Evolutionary conservation across 2,888 invertebrate genomes (phyloP), one percentile per base, ranked within the genome.

Genomic region (Synergus japonicus): DNA sequence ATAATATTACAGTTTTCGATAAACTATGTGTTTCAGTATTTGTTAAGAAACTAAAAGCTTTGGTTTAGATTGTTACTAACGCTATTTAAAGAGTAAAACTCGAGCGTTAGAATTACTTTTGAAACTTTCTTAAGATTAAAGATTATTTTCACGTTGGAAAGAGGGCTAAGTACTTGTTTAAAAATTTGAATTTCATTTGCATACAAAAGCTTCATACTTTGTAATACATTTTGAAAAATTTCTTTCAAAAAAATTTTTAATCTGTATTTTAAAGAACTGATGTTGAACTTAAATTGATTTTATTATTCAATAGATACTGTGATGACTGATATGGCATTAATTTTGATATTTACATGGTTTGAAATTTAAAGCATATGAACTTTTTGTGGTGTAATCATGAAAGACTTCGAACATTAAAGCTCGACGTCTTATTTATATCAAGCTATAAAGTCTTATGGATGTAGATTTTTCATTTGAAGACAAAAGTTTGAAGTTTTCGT

Each of bases 11-110:
- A 58, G 58, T 15, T 58, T 58, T 18, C 9, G 15, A 9, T 18
- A 18, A 54, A 54, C 54, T 54, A n/a, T 54, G 13, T 37, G 0
- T 18, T 9, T 10, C 10, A 9, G 18, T 58, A 58, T 18, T 58
- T 18, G 3, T 58, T 9, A 58, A 58, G 58, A 18, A 9, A n/a
- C 9, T 58, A 18, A 58, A 58, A 58, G 54, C 18, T 58, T 37
- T 58, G 1, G 54, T 79, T 69, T 43, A 18, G 43, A 64, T 9
- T 15, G 22, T 4, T 73, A 18, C 69, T 13, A 15, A 76, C 73
- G 67, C 76, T 76, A 76, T 76, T 80, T 66, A 66, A 78, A 80
- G 63, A 78, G 78, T 78, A 10, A 29, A 41, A 60, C 44, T 60
- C 15, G 8, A 77, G 37, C 22, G 12, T 58, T 4, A 43, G 22